Conservation (phyloP, 2,113 vertebrate species). For the Pitta sordida region DNA sequence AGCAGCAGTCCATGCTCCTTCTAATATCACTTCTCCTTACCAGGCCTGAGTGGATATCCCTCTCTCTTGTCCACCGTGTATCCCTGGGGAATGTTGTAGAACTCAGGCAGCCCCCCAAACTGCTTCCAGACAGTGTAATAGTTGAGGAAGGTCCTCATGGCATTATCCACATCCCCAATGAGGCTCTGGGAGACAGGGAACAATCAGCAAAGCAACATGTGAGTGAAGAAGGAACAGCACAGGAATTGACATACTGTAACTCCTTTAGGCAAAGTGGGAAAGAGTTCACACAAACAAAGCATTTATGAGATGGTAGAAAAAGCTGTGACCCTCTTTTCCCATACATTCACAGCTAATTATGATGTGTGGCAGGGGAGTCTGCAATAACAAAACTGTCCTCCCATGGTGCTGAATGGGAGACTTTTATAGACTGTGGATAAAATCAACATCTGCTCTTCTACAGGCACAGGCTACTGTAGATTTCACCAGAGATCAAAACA, state of each 20-base stretch:
- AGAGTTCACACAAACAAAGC: background rate
- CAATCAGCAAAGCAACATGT: background rate
- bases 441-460: background rate
- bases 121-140: constrained; percentile 98
- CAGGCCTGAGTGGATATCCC: constrained; percentile 93
- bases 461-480: background rate
- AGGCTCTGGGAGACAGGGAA: constrained; percentile 78
- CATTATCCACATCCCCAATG: constrained; percentile 88
- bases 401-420: background rate
- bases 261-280: background rate
- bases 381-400: background rate
- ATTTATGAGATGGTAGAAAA: background rate
- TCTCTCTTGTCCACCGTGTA: constrained; percentile 96
- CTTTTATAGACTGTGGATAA: background rate
- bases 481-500: background rate
- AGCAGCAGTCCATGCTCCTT: background rate
- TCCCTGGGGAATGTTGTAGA: constrained; percentile 98
- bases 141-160: constrained; percentile 93
- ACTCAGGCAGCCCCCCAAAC: constrained; percentile 95
- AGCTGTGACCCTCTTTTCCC: background rate
- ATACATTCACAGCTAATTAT: background rate
- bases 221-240: background rate
- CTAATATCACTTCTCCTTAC: constrained; percentile 60
- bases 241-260: background rate
- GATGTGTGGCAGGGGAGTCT: background rate